Evolutionary conservation across 2,113 vertebrate genomes (phyloP), one percentile per base, ranked within the genome.

Genomic region (Eolophus roseicapilla): DNA sequence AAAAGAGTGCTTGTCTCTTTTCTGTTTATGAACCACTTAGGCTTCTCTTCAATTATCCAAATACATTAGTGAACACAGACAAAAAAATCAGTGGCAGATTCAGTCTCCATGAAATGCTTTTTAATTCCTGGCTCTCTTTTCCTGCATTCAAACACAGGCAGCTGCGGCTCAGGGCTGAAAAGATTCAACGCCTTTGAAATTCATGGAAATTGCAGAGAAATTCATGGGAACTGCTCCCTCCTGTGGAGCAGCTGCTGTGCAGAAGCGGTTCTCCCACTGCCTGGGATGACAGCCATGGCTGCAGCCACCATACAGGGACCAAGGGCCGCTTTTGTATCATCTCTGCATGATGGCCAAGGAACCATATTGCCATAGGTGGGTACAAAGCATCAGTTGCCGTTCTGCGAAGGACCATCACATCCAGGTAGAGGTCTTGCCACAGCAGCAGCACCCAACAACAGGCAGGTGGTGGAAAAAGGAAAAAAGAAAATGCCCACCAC

Each of bases 221-320:
- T 86, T 80, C 76, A 43, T 21, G 68, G 88, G 88, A 88, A 94
- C 47, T 96, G 90, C 96, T 96, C 90, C 94, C 95, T 95, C 93
- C 95, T 94, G 93, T 95, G 95, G 95, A 96, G 79, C 94, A 96
- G 93, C 79, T 88, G 90, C 81, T 27, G 85, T 88, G 92, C 68
- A 80, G 94, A 70, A 92, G 75, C 25, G 7, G 70, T 1, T 93
- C n/a, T 2, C 47, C 69, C 65, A 15, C 43, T 0, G 6, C 7
- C 46, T 11, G 33, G 31, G 13, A 29, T 24, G 3, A 6, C 35
- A 46, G 31, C 44, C 2, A 3, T 9, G 63, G 68, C 81, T 74
- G 31, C 41, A 46, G 14, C 50, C 69, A 52, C 9, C 57, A 4
- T 13, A 27, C 10, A 49, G 8, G 35, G 49, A 37, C 35, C 33